phyloP scores from a whole-genome alignment of 2,113 vertebrate species.

The Xyliphius kryptos region DNA sequence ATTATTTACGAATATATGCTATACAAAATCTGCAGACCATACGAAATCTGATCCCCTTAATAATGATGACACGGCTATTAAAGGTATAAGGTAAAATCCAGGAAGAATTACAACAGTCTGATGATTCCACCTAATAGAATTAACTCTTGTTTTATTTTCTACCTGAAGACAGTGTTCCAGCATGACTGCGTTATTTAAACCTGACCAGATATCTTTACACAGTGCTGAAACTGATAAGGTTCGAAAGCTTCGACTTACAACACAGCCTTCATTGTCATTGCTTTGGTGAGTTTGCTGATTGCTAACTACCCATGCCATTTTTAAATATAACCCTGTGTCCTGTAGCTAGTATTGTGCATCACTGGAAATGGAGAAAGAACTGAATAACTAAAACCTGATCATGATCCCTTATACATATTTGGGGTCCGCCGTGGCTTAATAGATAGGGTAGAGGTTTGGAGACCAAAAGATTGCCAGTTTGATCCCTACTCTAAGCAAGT shows the following conservation, averaged over 20 bases:
- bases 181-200: no score
- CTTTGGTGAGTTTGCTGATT: no score
- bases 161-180: background rate
- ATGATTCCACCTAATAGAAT: background rate
- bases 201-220: no score
- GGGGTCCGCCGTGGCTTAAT: no score
- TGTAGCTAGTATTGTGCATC: background rate
- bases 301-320: background rate
- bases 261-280: no score
- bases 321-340: background rate
- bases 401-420: background rate
- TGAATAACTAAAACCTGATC: background rate
- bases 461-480: no score
- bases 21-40: background rate
- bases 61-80: background rate
- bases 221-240: no score
- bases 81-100: background rate
- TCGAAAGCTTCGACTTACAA: no score
- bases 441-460: no score
- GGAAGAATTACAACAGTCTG: background rate
- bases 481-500: no score
- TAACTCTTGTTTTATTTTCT: background rate
- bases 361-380: background rate
- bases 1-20: no score
- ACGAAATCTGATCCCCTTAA: background rate